Base-by-base conservation (phyloP, 2,888 invertebrate species). In the Xylocampa areola region DNA sequence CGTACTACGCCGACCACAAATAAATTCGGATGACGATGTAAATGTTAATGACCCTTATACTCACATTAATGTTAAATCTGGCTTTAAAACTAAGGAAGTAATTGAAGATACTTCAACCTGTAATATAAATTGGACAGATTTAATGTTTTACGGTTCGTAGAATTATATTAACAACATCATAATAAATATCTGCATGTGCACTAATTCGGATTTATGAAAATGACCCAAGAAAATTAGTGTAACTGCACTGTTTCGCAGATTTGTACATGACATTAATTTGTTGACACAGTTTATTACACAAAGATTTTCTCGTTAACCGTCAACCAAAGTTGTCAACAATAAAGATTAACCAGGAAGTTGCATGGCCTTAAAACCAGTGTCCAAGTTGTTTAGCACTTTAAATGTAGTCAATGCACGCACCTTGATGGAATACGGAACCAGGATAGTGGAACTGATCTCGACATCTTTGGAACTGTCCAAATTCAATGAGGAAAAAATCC, bases 331-430 rank as follows among this genome's bases (percentile, higher is more conserved):
- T 43, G 30, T 23, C 19, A 35, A 40, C 48, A 36, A 36, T 40
- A 45, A 49, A 48, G 55, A 44, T 10, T n/a, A 35, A 17, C 7
- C 30, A 27, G 50, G 64, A 68, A 63, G 50, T 43, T n/a, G 10
- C 5, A 11, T 14, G 21, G 16, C 44, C 57, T 63, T 68, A 43
- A 11, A 16, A 35, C 27, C 10, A 17, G 36, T 25, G 13, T 7
- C 14, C 7, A 21, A 68, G 64, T 55, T 68, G 64, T 51, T 54
- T 40, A 47, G 48, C 47, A 37, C 29, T 29, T 25, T 17, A 37
- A n/a, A 11, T 27, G 6, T 39, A 73, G 49, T 62, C 60, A 39
- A 17, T 11, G 27, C 72, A 75, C 72, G 72, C 55, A 37, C 14
- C 11, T 43, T 4, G 3, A 11, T n/a, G n/a, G 11, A 5, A n/a